A percentile compares a stretch with the other conserved stretches of the same genome.
Evolutionary conservation across 2,888 invertebrate species (phyloP).

Genomic region (Gryllus longicercus): DNA sequence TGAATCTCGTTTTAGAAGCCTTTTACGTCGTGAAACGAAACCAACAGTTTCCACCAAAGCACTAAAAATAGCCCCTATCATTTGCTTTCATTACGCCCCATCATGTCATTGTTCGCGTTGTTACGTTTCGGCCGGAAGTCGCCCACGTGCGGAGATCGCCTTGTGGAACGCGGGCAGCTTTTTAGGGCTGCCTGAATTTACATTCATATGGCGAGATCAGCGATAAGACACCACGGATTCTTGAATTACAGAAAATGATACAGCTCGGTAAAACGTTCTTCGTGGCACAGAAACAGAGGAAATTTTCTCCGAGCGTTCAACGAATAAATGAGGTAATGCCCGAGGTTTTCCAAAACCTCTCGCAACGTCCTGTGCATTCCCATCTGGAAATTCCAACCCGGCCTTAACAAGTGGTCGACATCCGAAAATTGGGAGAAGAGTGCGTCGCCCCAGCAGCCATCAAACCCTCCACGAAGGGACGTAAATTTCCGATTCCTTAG

Average conservation of each 20-base stretch:
- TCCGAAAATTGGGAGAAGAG: background rate
- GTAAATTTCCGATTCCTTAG: slow-evolving; percentile 17
- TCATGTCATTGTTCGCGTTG: background rate
- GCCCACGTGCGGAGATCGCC: background rate
- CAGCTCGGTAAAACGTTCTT: background rate
- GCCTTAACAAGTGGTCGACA: background rate
- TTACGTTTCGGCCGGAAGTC: background rate
- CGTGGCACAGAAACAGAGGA: no score
- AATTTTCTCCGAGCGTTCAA: background rate
- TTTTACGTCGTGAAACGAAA: background rate
- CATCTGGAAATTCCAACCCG: no score
- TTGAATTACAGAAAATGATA: slow-evolving; percentile 8
- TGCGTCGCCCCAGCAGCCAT: background rate
- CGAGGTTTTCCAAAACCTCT: background rate
- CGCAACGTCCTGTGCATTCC: no score
- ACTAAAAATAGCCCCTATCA: background rate
- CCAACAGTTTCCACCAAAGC: background rate
- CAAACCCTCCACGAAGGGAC: background rate
- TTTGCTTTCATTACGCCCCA: background rate
- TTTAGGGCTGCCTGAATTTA: background rate
- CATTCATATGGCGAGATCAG: background rate
- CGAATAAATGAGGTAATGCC: slow-evolving; percentile 3
- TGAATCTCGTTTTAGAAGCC: background rate
- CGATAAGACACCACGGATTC: background rate
- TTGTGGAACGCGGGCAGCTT: background rate